Evolutionary conservation across 2,797 vertebrate genomes (phyloP), one percentile per base, ranked within the genome.

Genomic region (Brachymystax lenok): DNA sequence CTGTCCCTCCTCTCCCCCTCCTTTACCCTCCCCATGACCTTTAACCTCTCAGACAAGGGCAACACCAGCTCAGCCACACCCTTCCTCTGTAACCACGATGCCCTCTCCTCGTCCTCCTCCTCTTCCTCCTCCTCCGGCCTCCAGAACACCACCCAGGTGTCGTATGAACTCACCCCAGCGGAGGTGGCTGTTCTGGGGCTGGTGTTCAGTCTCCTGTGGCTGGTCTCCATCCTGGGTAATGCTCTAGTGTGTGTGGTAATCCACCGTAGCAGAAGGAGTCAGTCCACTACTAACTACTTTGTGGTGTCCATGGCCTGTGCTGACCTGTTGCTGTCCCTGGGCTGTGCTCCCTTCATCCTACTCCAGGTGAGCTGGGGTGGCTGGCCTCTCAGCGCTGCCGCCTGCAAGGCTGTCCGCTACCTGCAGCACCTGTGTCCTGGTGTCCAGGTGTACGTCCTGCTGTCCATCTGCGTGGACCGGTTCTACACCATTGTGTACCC

Each of bases 271-370:
- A 92, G 97, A n/a, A 93, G 97, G 77, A 96, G 96, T n/a, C 97
- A 98, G 82, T 99, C 97, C 46, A 98, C 97, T 74, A 98, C 98
- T 74, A 98, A 99, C 91, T 98, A 99, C 79, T 99, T 99, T 3
- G 97, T 98, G 78, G 96, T 97, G 79, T 97, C 98, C 3, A 92
- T 99, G 95, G 97, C 98, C 0, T 98, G 96, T 0, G 96, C 97
- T 0, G 98, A 99, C 87, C 92, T 99, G 17, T 93, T 99, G 30
- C 71, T 96, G 82, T 97, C 95, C 4, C 69, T 96, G 0, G 90
- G 91, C 3, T 96, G 95, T 0, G 89, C 87, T 0, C 98, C 98
- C 0, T 95, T 99, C 0, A 21, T 95, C n/a, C 83, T 99, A 76
- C 87, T 98, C 21, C 97, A 99, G 92, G 91, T 98, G 0, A 79